A percentile compares a stretch with the other conserved stretches of the same genome.
These are phyloP conservation scores for Dicycla oo DNA, from an alignment of 2,888 invertebrate species.

Conservation along the genomic window DNA sequence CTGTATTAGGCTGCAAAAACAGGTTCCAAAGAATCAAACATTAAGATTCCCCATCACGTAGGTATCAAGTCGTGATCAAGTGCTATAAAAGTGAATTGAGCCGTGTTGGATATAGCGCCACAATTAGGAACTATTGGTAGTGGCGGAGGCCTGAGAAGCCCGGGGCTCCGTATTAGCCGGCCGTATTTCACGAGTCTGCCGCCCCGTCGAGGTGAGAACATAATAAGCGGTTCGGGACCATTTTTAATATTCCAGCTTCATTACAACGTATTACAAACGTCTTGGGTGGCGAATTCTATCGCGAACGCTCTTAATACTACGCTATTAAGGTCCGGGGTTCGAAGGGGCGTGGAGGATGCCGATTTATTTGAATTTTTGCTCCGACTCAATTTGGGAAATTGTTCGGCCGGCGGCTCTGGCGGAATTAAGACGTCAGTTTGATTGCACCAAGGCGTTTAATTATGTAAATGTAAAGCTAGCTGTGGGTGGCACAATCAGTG, in stretches of 20 bases:
- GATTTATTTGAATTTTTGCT: conserved; percentile 90
- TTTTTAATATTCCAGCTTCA: conserved; percentile 90
- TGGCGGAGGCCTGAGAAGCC: conserved; percentile 66
- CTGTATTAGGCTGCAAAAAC: conserved; percentile 30
- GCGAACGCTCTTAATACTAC: conserved; percentile 88
- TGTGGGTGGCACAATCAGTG: conserved; percentile 86
- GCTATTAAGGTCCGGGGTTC: conserved; percentile 82
- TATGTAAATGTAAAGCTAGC: conserved; percentile 89
- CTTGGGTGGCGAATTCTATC: conserved; percentile 91
- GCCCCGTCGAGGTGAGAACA: conserved; percentile 89
- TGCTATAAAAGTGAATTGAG: conserved; percentile 61
- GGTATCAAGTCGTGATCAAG: conserved; percentile 60
- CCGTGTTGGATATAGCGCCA: conserved; percentile 78
- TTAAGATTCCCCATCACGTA: conserved; percentile 52
- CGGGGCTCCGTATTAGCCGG: conserved; percentile 84
- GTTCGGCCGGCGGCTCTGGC: conserved; percentile 88
- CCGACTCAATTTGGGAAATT: conserved; percentile 90
- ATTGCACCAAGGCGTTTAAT: conserved; percentile 89
- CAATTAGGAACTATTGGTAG: conserved; percentile 79
- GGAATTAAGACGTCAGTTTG: conserved; percentile 90
- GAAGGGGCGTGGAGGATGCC: conserved; percentile 76
- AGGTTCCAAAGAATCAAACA: conserved; percentile 43
- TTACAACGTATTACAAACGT: conserved; percentile 90
- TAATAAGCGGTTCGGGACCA: conserved; percentile 89
- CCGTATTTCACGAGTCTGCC: conserved; percentile 88